A percentile compares a stretch with the other conserved stretches of the same genome.
These are phyloP conservation scores for Paradoxurus hermaphroditus DNA, from an alignment of 2,113 vertebrate species.

Conservation along the genomic window DNA sequence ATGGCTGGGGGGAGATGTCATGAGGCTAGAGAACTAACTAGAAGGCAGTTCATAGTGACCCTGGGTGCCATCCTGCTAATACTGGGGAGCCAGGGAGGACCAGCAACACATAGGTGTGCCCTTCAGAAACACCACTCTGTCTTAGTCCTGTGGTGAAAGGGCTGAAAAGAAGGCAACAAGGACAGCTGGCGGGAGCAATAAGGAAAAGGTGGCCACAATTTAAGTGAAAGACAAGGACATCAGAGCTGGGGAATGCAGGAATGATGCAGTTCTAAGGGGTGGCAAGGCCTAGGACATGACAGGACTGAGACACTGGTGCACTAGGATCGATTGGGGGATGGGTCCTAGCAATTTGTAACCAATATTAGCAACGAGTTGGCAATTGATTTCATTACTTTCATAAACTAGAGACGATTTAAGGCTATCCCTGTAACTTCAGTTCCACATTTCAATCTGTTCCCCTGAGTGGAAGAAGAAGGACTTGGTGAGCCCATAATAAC, in stretches of 20 bases:
- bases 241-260: background rate
- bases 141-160: background rate
- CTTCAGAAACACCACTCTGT: background rate
- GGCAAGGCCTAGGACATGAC: background rate
- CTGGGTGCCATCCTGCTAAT: background rate
- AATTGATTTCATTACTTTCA: conserved; percentile 33
- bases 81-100: background rate
- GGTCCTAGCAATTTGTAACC: background rate
- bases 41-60: background rate
- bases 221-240: background rate
- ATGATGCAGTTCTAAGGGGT: background rate
- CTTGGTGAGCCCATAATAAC: background rate
- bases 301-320: background rate
- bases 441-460: conserved; percentile 31
- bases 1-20: background rate
- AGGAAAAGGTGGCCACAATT: background rate
- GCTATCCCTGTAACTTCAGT: background rate
- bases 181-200: background rate
- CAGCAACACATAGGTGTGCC: background rate
- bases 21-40: background rate
- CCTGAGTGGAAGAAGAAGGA: background rate
- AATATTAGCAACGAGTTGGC: background rate
- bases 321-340: background rate
- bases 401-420: background rate
- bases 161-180: background rate